A percentile compares a stretch with the other conserved stretches of the same genome.
Evolutionary conservation across 1,140 invertebrate genomes (phyloP).

Genomic region (Drosophila orosa): DNA sequence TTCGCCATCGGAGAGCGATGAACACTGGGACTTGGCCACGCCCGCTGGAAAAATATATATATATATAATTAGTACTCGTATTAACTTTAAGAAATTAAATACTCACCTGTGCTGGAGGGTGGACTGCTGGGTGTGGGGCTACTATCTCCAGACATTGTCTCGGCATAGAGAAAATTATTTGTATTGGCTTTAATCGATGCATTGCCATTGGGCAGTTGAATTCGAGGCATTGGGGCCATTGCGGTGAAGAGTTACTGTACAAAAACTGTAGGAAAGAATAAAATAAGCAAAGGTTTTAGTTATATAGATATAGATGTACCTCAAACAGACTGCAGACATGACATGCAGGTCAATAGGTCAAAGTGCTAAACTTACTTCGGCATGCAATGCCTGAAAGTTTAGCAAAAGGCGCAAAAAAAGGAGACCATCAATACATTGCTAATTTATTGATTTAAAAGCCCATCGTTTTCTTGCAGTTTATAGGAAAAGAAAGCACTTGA

Average conservation of each 20-base stretch:
- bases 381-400: slow-evolving; percentile 45
- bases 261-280: slow-evolving; percentile 1
- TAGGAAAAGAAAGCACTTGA: background rate
- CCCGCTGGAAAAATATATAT: slow-evolving; percentile 42
- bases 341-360: slow-evolving; percentile 66
- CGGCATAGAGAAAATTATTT: slow-evolving; percentile 76
- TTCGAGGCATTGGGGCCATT: slow-evolving; percentile 82
- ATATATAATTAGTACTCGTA: slow-evolving; percentile 4
- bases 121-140: slow-evolving; percentile 82
- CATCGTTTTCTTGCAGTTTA: background rate
- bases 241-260: slow-evolving; percentile 25
- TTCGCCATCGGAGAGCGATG: slow-evolving; percentile 87
- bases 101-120: slow-evolving; percentile 77
- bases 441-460: slow-evolving; percentile 20
- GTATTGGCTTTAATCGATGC: slow-evolving; percentile 64
- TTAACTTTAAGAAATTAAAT: background rate
- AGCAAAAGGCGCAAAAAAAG: slow-evolving; percentile 7
- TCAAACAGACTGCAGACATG: slow-evolving; percentile 12
- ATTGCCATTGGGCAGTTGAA: slow-evolving; percentile 64
- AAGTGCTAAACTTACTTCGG: slow-evolving; percentile 34
- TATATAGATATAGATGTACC: slow-evolving; percentile 3
- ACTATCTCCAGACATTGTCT: slow-evolving; percentile 76
- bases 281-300: slow-evolving; percentile 12
- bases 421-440: slow-evolving; percentile 1
- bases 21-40: slow-evolving; percentile 86